Base-by-base conservation (phyloP, 2,888 invertebrate genomes). In the Spicauda simplicius region DNA sequence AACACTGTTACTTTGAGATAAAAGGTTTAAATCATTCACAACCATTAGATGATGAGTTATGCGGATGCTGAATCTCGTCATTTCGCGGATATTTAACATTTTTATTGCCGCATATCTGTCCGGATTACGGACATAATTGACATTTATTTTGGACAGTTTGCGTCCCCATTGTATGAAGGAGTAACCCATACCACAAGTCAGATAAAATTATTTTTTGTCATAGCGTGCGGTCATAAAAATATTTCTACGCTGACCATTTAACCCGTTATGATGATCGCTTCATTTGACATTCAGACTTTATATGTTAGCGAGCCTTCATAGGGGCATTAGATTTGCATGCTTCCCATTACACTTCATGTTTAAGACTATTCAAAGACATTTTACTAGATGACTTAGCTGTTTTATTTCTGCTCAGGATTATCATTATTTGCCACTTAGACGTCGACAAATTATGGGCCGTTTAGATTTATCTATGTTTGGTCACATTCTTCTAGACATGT, bases 11-110 rank as follows among this genome's bases (percentile, higher is more conserved):
- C 88, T 91, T 88, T 87, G 86, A 87, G 92, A 91, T 92, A 91
- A 91, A 91, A 91, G 90, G 89, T 86, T 91, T 91, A 91, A 91
- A 90, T 92, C 91, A 91, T 89, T 86, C 88, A 84, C 83, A 83
- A 87, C 92, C 90, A 92, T 91, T 92, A 91, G 91, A 91, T 90
- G 90, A 90, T 91, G 91, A 92, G 88, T 92, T 91, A 91, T 90
- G 82, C 78, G 83, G 76, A 86, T 82, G 86, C 85, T 87, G 87
- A 90, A 82, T 88, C 87, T 89, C 91, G 90, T 91, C 90, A 92
- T 86, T 84, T 82, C 76, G 80, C 76, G 83, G 81, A 89, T 91
- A 90, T 90, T 90, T 90, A 89, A 90, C 87, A 86, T 88, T 90
- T 91, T 91, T 91, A 92, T 91, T 85, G 84, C 83, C 87, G 86